phyloP scores from a whole-genome alignment of 2,113 vertebrate genomes.

The Dinomys branickii region DNA sequence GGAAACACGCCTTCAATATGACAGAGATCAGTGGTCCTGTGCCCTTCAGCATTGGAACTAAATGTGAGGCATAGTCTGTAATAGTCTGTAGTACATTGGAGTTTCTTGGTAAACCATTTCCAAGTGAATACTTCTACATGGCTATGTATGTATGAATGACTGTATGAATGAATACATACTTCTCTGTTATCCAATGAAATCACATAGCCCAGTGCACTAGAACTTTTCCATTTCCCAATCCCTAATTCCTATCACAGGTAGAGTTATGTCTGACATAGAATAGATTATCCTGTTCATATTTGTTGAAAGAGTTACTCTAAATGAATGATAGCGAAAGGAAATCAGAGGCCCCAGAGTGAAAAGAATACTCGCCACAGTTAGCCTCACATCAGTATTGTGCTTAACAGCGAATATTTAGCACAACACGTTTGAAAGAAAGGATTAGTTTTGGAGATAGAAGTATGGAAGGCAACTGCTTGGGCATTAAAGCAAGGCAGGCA shows the following conservation, averaged over 20 bases:
- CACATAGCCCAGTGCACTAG: neutral
- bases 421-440: neutral
- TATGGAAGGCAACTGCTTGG: neutral
- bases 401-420: neutral
- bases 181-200: neutral
- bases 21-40: neutral
- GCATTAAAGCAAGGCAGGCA: neutral
- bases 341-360: neutral
- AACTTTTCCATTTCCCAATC: neutral
- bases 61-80: neutral
- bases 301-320: constrained; percentile 17
- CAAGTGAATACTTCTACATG: neutral
- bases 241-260: neutral
- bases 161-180: neutral
- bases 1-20: neutral
- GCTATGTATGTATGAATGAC: neutral
- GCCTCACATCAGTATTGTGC: neutral
- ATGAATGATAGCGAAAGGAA: neutral
- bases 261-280: neutral
- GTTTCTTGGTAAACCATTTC: neutral
- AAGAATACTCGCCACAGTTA: neutral
- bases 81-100: neutral
- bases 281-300: neutral
- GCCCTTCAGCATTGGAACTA: neutral
- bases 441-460: neutral